phyloP scores from a whole-genome alignment of 2,113 vertebrate species.

The Cyanoliseus patagonus region DNA sequence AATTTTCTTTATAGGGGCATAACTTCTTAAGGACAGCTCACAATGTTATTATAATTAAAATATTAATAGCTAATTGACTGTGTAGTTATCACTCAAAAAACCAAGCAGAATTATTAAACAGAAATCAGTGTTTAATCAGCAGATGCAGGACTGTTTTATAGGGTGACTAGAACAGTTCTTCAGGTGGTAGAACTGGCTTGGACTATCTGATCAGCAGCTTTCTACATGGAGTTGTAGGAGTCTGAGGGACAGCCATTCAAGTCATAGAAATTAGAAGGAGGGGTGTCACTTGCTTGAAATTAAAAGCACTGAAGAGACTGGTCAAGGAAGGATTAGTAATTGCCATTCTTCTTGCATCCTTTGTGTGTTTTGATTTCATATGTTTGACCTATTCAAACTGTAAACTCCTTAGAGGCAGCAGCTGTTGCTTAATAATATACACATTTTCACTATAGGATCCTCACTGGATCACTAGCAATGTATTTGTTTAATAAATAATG shows the following conservation, averaged over 20 bases:
- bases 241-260: not conserved
- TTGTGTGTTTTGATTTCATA: not conserved
- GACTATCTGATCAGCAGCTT: not conserved
- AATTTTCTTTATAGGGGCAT: not conserved
- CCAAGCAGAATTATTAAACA: constrained; percentile 5
- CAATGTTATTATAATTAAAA: constrained; percentile 27
- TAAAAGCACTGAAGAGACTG: not conserved
- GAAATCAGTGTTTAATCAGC: not conserved
- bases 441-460: not conserved
- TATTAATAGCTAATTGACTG: constrained; percentile 36
- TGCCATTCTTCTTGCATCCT: not conserved
- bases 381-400: not conserved
- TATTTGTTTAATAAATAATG: not conserved
- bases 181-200: not conserved
- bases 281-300: not conserved
- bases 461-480: not conserved
- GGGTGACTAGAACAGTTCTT: not conserved
- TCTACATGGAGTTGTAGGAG: not conserved
- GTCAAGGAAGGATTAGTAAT: not conserved
- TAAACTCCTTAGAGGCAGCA: not conserved
- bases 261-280: not conserved
- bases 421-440: not conserved
- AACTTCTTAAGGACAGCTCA: constrained; percentile 3
- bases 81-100: constrained; percentile 22
- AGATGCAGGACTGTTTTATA: not conserved